Evolutionary conservation across 1,140 invertebrate species (phyloP).

Genomic region (Thaumetopoea pityocampa): DNA sequence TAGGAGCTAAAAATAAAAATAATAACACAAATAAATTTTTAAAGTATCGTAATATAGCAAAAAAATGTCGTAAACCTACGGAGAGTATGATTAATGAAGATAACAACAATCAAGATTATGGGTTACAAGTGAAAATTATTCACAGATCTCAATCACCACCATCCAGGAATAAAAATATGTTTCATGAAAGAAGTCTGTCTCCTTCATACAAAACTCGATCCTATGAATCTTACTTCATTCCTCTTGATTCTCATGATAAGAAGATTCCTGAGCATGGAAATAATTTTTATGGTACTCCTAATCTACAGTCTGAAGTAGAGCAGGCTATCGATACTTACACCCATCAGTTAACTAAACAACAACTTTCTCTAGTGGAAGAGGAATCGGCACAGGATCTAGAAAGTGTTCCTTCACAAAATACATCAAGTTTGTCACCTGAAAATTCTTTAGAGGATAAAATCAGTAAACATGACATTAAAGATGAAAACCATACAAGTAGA

Average conservation of each 20-base stretch:
- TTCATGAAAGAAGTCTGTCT: conserved; percentile 30
- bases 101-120: conserved; percentile 37
- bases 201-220: conserved; percentile 37
- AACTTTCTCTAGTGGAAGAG: conserved; percentile 71
- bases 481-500: conserved; percentile 17
- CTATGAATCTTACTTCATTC: conserved; percentile 56
- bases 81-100: conserved; percentile 30
- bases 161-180: conserved; percentile 32
- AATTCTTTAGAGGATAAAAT: conserved; percentile 29
- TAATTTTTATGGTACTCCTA: conserved; percentile 40
- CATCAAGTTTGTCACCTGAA: conserved; percentile 39
- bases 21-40: conserved; percentile 42
- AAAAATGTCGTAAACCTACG: conserved; percentile 38
- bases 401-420: conserved; percentile 43
- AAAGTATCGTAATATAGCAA: conserved; percentile 55
- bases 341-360: conserved; percentile 47
- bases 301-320: conserved; percentile 32
- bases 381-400: conserved; percentile 70
- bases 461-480: conserved; percentile 11
- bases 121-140: conserved; percentile 56
- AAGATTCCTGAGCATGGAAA: conserved; percentile 35
- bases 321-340: conserved; percentile 42
- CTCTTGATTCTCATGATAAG: conserved; percentile 35
- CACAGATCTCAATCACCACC: conserved; percentile 49
- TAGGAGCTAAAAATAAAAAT: conserved; percentile 42